Conservation (phyloP, 2,888 invertebrate genomes). For the Lithophane semibrunnea region DNA sequence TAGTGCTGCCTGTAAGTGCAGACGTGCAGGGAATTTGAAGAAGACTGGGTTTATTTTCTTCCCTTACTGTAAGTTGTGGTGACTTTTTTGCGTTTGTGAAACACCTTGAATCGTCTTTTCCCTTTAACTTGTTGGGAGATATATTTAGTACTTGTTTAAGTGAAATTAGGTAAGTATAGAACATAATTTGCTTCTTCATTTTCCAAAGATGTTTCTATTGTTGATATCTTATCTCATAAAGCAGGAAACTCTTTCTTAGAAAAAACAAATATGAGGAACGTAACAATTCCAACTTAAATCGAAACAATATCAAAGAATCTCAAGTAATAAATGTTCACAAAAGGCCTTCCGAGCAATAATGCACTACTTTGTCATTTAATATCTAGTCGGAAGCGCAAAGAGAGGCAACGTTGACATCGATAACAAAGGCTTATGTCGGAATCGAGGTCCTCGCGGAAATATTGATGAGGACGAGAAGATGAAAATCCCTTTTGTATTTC, state of each 20-base stretch:
- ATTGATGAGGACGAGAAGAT: conserved; percentile 61
- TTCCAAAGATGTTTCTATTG: not conserved
- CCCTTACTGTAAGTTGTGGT: conserved; percentile 6
- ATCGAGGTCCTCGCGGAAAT: conserved; percentile 48
- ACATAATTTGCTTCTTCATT: not conserved
- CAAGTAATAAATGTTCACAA: conserved; percentile 53
- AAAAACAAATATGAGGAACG: not conserved
- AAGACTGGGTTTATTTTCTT: conserved; percentile 16
- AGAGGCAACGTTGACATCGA: conserved; percentile 56
- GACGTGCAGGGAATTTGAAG: conserved; percentile 53
- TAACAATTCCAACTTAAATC: conserved; percentile 8
- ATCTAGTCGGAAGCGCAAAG: conserved; percentile 46
- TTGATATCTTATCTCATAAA: not conserved
- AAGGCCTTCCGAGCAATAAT: conserved; percentile 55
- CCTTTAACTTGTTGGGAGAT: not conserved
- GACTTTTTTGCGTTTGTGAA: conserved; percentile 1
- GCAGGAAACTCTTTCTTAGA: not conserved
- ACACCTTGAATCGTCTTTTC: not conserved
- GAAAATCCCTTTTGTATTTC: conserved; percentile 63
- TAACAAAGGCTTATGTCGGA: conserved; percentile 57
- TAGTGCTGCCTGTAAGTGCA: conserved; percentile 52
- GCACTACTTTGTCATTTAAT: conserved; percentile 49
- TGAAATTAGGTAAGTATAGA: too few species aligned
- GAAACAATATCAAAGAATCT: conserved; percentile 22
- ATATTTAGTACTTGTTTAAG: not conserved